Evolutionary conservation across 2,888 invertebrate species (phyloP).

Genomic region (Pyrgus malvae): DNA sequence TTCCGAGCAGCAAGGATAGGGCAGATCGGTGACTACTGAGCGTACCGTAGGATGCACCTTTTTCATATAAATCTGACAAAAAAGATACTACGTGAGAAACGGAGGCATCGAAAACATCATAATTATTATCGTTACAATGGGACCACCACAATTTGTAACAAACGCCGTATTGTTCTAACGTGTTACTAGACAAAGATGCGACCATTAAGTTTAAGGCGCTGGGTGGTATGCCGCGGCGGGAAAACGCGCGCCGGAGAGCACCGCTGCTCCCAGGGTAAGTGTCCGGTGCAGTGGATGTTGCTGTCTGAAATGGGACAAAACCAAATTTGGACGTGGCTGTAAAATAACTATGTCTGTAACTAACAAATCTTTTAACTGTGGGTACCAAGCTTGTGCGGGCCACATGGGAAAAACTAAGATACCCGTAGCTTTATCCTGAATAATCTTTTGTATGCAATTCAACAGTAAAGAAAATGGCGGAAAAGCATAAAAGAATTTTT

Average conservation of each 20-base stretch:
- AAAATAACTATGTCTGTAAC: too few relatives aligned
- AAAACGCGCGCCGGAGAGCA: not conserved
- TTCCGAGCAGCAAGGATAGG: not conserved
- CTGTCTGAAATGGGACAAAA: too few relatives aligned
- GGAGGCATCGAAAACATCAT: not conserved
- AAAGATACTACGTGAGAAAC: constrained; percentile 26
- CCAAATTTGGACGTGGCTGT: too few relatives aligned
- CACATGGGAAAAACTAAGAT: constrained; percentile 37
- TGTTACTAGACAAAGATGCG: not conserved
- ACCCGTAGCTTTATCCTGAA: constrained; percentile 34
- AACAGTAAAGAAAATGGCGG: constrained; percentile 28
- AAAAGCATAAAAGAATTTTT: constrained; percentile 32
- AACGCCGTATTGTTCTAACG: not conserved
- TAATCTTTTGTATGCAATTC: constrained; percentile 30
- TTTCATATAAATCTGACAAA: constrained; percentile 34
- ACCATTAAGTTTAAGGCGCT: not conserved
- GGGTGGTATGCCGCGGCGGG: not conserved
- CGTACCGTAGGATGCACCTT: constrained; percentile 29
- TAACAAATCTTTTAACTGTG: constrained; percentile 26
- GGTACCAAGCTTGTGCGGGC: constrained; percentile 39
- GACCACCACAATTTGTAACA: not conserved
- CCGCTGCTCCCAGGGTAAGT: constrained; percentile 1
- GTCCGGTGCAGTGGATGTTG: too few relatives aligned
- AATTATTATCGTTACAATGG: not conserved
- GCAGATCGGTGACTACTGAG: not conserved